A percentile compares a stretch with the other conserved stretches of the same genome.
phyloP scores from a whole-genome alignment of 2,113 vertebrate species.

The Gymnobelideus leadbeateri region DNA sequence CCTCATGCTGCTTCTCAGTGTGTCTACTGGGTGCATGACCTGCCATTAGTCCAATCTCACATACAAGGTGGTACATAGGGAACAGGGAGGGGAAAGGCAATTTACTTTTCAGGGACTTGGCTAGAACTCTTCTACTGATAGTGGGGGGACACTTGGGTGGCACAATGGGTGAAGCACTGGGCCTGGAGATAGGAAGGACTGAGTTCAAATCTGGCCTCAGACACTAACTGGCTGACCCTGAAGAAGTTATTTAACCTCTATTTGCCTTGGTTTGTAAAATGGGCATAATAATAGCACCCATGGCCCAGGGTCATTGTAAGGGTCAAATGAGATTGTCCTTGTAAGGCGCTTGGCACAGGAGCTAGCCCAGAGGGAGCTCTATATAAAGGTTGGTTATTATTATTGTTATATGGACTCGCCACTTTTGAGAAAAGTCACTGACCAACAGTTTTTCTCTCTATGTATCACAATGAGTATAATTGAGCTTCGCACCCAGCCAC shows the following conservation, averaged over 20 bases:
- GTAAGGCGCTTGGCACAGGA: rapidly evolving
- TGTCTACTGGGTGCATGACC: neutral
- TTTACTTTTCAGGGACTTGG: too few species aligned
- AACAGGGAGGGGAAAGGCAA: too few species aligned
- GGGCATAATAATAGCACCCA: neutral
- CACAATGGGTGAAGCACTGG: neutral
- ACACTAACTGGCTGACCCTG: neutral
- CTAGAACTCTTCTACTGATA: too few species aligned
- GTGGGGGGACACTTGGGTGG: too few species aligned
- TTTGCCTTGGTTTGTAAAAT: neutral
- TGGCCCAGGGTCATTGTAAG: neutral
- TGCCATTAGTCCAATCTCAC: neutral
- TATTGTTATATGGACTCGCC: neutral
- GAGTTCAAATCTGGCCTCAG: neutral
- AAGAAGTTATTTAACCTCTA: neutral
- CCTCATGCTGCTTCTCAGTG: neutral
- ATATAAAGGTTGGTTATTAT: neutral
- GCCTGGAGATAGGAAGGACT: neutral
- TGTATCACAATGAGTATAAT: neutral
- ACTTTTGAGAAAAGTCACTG: neutral
- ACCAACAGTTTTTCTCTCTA: neutral
- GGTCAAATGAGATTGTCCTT: neutral
- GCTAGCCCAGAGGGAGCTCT: neutral
- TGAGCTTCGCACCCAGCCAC: neutral
- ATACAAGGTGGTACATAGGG: neutral